Conservation (phyloP, 2,113 vertebrate genomes). For the Bujurquina vittata region DNA sequence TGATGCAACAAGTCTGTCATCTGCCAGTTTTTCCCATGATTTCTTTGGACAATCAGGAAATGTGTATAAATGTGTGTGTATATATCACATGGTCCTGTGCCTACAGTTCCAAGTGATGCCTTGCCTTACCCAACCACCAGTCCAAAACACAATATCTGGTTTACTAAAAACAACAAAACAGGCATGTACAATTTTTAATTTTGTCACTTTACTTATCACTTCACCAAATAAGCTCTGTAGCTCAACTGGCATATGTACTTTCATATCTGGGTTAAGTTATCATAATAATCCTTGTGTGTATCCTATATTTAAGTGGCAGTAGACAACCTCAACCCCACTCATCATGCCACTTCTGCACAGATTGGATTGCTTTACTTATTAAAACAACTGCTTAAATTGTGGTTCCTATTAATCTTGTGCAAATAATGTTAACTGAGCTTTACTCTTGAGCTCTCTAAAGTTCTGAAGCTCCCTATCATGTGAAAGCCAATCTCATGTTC, state of each 20-base stretch:
- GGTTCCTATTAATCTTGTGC: neutral
- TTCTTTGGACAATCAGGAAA: too few species aligned
- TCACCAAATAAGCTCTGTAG: neutral
- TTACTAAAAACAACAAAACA: neutral
- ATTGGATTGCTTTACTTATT: neutral
- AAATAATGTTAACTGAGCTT: neutral
- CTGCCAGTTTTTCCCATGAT: too few species aligned
- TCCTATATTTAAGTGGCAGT: neutral
- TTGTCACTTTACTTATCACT: neutral
- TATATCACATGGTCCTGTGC: too few species aligned
- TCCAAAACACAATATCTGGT: neutral
- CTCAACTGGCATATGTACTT: neutral
- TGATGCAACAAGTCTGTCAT: too few species aligned
- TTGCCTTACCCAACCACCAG: neutral
- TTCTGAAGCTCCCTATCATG: too few species aligned
- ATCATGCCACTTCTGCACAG: neutral
- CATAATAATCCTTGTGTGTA: slow-evolving; percentile 2
- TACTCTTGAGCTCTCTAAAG: too few species aligned
- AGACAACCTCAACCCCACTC: neutral
- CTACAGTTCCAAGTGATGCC: neutral
- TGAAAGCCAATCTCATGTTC: too few species aligned
- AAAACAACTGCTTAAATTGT: too few species aligned
- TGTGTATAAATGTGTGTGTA: too few species aligned
- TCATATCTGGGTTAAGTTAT: neutral
- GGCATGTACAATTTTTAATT: neutral